Conservation (phyloP, 2,113 vertebrate genomes). For the Gavia stellata region DNA sequence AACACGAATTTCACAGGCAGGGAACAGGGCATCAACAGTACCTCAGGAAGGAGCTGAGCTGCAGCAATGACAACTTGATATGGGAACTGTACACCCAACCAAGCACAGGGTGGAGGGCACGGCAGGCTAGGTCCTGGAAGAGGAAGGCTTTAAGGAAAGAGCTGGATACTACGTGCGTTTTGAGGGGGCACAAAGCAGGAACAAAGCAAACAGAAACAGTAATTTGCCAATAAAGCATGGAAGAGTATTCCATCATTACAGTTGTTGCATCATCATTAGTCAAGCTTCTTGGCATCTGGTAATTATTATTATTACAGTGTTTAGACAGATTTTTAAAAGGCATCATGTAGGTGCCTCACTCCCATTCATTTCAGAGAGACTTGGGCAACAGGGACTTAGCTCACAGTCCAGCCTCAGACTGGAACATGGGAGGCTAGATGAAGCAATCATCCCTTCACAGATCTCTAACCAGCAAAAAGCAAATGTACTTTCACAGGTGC, state of each 20-base stretch:
- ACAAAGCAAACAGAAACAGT: not conserved
- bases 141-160: not conserved
- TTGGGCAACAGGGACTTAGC: not conserved
- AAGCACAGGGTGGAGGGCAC: not conserved
- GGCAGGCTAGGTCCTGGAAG: not conserved
- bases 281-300: constrained; percentile 9
- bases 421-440: not conserved
- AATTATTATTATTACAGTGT: not conserved
- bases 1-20: not conserved
- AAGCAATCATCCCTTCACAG: not conserved
- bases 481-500: not conserved
- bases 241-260: not conserved
- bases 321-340: constrained; percentile 6
- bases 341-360: not conserved
- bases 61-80: not conserved
- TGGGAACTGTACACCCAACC: not conserved
- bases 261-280: constrained; percentile 32
- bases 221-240: not conserved
- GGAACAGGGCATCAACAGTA: not conserved
- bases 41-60: not conserved
- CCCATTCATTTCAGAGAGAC: not conserved
- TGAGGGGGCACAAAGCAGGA: not conserved
- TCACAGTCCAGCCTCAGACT: not conserved
- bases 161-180: not conserved
- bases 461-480: not conserved